These are phyloP conservation scores for Tiphia femorata DNA, from an alignment of 2,888 invertebrate genomes.

Conservation along the genomic window DNA sequence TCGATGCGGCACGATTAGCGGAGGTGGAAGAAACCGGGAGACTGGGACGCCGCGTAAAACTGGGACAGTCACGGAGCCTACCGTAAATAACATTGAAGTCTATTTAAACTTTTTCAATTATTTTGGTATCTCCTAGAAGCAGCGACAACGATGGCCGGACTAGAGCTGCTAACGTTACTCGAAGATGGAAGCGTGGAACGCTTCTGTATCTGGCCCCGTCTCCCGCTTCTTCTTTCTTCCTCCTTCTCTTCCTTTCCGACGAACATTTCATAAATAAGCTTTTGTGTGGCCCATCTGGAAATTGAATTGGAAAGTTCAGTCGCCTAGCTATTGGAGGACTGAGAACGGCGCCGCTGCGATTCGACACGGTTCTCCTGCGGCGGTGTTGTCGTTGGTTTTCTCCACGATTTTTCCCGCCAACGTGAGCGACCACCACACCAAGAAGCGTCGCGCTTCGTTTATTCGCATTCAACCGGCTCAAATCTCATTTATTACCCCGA, in stretches of 20 bases:
- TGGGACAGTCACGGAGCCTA: conserved; percentile 1
- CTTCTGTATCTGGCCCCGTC: no score
- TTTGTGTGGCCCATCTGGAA: conserved; percentile 52
- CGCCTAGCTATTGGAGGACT: conserved; percentile 20
- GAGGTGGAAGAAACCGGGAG: background rate
- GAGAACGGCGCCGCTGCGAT: conserved; percentile 18
- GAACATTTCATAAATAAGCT: conserved; percentile 59
- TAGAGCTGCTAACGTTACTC: no score
- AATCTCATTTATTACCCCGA: conserved; percentile 31
- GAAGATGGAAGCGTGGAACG: no score
- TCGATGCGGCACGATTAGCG: conserved; percentile 2
- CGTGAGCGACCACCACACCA: conserved; percentile 5
- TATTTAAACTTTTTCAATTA: conserved; percentile 62
- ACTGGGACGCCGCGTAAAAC: background rate
- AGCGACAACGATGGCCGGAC: conserved; percentile 11
- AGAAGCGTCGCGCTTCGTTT: conserved; percentile 28
- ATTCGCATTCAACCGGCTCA: conserved; percentile 34
- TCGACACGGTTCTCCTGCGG: background rate
- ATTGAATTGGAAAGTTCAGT: conserved; percentile 59
- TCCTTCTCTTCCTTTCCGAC: conserved; percentile 8
- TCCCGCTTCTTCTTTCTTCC: background rate
- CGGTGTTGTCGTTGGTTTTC: conserved; percentile 33
- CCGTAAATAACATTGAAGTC: conserved; percentile 45
- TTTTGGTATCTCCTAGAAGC: conserved; percentile 51
- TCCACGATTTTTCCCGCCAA: conserved; percentile 29